Conservation (phyloP, 2,888 invertebrate genomes). For the Volucella bombylans region DNA sequence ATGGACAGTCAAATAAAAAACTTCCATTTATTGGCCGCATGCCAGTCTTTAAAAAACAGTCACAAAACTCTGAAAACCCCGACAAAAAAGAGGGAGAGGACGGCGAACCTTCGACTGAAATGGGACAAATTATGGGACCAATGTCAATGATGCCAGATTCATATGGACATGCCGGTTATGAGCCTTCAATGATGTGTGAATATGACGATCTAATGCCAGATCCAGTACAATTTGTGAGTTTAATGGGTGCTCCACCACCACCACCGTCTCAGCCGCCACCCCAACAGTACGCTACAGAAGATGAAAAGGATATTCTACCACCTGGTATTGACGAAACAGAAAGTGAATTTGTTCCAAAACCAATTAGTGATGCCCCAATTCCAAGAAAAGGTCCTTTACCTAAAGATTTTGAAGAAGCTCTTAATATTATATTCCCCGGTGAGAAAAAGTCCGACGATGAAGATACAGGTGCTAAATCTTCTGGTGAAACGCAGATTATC, state of each 20-base stretch:
- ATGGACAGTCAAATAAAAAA: constrained; percentile 84
- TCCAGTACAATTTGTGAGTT: constrained; percentile 82
- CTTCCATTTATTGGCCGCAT: constrained; percentile 93
- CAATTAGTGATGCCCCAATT: constrained; percentile 82
- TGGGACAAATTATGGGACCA: constrained; percentile 72
- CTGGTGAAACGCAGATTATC: constrained; percentile 77
- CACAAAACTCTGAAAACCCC: constrained; percentile 68
- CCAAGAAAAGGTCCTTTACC: constrained; percentile 84
- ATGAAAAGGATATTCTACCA: constrained; percentile 80
- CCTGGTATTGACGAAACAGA: constrained; percentile 82
- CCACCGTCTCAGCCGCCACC: constrained; percentile 80
- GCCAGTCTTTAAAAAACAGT: constrained; percentile 87
- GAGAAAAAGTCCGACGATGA: constrained; percentile 80
- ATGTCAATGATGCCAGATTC: constrained; percentile 81
- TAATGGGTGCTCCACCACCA: constrained; percentile 81
- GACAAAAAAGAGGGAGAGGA: constrained; percentile 66
- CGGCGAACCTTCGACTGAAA: constrained; percentile 66
- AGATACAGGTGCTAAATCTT: constrained; percentile 70
- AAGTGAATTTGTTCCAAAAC: constrained; percentile 81
- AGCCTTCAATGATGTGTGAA: constrained; percentile 81
- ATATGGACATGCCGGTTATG: constrained; percentile 81
- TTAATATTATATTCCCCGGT: constrained; percentile 85
- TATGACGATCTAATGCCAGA: constrained; percentile 83
- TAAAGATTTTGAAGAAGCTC: constrained; percentile 85
- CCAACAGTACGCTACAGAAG: constrained; percentile 72